Base-by-base conservation (phyloP, 2,888 invertebrate genomes). In the Laothoe populi region DNA sequence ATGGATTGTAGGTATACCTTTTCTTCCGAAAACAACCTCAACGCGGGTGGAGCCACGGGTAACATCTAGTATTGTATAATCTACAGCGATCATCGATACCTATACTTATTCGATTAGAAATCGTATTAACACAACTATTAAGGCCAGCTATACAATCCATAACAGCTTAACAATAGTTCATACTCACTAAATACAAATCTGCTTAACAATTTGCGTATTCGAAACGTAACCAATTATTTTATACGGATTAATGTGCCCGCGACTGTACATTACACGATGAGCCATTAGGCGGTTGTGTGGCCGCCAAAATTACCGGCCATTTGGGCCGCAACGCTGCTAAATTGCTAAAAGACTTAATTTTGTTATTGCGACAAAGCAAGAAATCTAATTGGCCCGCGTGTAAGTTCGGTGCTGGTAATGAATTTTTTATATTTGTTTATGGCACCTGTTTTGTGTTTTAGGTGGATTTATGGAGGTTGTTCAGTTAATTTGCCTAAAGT, bases 281-380 rank as follows among this genome's bases (percentile, higher is more conserved):
- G 65, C 69, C 69, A 72, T 72, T 70, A 72, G 57, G 61, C 62
- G 69, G 67, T 64, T 57, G 58, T 61, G 67, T 61, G 70, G 71
- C 65, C 59, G 42, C 45, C 72, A 60, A 71, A 77, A 76, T 77
- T 71, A 70, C 70, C 70, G 68, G 67, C 66, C 70, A 70, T 74
- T 78, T 73, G 61, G 62, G 40, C 71, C 71, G 63, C 74, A 70
- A 66, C 66, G 66, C 64, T 64, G 66, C 69, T 72, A 74, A 77
- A 77, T 75, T 69, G 70, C 57, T 63, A 61, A 64, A 75, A 72
- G 70, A 75, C 73, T 75, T 75, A 70, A 77, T 75, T 74, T 70
- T 57, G 73, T 69, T 70, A 71, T 64, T 68, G 73, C 73, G 57
- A 62, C 61, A 64, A 59, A 49, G 42, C 49, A 53, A 60, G 49